A percentile compares a stretch with the other conserved stretches of the same genome.
phyloP scores from a whole-genome alignment of 2,113 vertebrate genomes.

The Paratilapia polleni region DNA sequence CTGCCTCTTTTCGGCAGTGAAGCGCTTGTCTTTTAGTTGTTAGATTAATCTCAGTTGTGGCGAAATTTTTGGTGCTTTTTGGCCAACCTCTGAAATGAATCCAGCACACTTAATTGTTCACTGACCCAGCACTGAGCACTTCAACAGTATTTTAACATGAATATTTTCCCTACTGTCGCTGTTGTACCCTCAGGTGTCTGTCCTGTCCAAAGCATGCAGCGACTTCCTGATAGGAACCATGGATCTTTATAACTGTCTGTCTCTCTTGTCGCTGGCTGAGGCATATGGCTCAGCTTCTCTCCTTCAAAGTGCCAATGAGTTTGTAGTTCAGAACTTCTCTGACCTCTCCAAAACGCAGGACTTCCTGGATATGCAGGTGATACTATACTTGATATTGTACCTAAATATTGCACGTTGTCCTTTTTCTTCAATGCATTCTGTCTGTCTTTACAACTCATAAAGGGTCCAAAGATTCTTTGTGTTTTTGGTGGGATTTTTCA shows the following conservation, averaged over 20 bases:
- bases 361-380: slow-evolving; percentile 91
- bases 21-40: background rate
- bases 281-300: slow-evolving; percentile 89
- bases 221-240: slow-evolving; percentile 93
- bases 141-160: background rate
- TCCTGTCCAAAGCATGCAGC: slow-evolving; percentile 92
- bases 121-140: background rate
- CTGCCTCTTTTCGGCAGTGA: background rate
- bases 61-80: background rate
- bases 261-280: slow-evolving; percentile 89
- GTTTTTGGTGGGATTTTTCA: background rate
- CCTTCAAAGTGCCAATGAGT: slow-evolving; percentile 85
- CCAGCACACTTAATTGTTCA: background rate
- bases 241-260: slow-evolving; percentile 91
- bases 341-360: slow-evolving; percentile 86
- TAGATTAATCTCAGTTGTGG: background rate
- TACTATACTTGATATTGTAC: background rate
- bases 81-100: no score
- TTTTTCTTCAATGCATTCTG: background rate
- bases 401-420: background rate
- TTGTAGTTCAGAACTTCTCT: slow-evolving; percentile 88
- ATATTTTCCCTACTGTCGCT: background rate
- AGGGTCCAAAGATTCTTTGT: background rate
- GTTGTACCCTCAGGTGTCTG: slow-evolving; percentile 76
- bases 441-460: background rate